These are phyloP conservation scores for Polypedilum pembai DNA, from an alignment of 1,140 invertebrate genomes.

Conservation along the genomic window DNA sequence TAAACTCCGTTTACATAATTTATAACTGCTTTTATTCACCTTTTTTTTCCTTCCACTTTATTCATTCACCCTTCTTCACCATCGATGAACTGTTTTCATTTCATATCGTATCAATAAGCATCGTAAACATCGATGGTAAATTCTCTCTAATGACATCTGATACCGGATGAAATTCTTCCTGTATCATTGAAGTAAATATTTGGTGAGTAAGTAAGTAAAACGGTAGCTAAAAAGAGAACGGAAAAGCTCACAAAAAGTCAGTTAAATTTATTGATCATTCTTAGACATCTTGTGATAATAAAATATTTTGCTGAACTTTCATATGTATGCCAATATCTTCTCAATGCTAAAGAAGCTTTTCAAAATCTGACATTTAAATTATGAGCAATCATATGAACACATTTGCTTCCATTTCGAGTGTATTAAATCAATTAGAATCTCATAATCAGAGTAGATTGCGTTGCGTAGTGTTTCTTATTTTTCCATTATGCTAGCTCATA, in stretches of 20 bases:
- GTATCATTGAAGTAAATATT: background rate
- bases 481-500: background rate
- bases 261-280: background rate
- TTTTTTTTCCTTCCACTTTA: background rate
- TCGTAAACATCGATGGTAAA: background rate
- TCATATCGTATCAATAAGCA: background rate
- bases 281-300: background rate
- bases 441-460: background rate
- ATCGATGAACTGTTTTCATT: background rate
- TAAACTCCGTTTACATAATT: background rate
- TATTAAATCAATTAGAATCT: constrained; percentile 11
- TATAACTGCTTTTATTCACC: constrained; percentile 17
- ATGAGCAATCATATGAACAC: background rate
- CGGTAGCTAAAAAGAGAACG: too few relatives aligned
- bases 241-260: too few relatives aligned
- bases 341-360: background rate
- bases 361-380: constrained; percentile 1
- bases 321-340: background rate
- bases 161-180: background rate
- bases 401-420: background rate
- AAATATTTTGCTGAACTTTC: background rate
- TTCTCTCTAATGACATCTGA: background rate
- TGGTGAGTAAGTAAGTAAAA: too few relatives aligned
- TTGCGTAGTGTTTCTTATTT: background rate
- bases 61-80: background rate